Evolutionary conservation across 2,888 invertebrate genomes (phyloP), one percentile per base, ranked within the genome.

Genomic region (Sarcophaga variegata): DNA sequence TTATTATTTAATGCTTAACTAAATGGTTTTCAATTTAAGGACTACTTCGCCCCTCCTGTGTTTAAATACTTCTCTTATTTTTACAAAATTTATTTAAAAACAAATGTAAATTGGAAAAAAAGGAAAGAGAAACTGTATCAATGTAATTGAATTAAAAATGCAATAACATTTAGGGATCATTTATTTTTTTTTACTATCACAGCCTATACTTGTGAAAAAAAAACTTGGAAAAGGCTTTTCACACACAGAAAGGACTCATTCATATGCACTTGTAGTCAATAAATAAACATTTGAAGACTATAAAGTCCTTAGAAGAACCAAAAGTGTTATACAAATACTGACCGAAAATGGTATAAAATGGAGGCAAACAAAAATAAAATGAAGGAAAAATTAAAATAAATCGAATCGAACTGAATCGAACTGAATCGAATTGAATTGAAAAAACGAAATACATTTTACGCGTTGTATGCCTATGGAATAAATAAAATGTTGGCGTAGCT

Each of bases 391-490:
- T 27, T n/a, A 25, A 20, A 66, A 60, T 37, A 37, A 37, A 37
- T 37, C 8, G 37, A 37, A 37, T 37, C 8, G 3, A 37, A 37
- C 1, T 2, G 37, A 10, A 10, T 2, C 0, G 37, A 10, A 37
- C 1, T 10, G 10, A 10, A 37, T 8, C 6, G 37, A 37, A 37
- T 1, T 8, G 2, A 54, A 14, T 1, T 22, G 20, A 54, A 54
- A 60, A 59, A 66, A 49, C 0, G 20, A 14, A 17, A 82, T 74
- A 78, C 22, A 75, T 82, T 54, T 80, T 83, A 84, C 82, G 86
- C 81, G 85, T 83, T 77, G 64, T 60, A 83, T 88, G 87, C 85
- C 75, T 12, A 25, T 81, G 70, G 88, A 88, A 88, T 88, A 88
- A 75, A 85, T 76, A 88, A 88, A 72, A 47, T 64, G 54, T 59